These are phyloP conservation scores for Ardeotis arabs DNA, from an alignment of 2,113 vertebrate genomes.

Conservation along the genomic window DNA sequence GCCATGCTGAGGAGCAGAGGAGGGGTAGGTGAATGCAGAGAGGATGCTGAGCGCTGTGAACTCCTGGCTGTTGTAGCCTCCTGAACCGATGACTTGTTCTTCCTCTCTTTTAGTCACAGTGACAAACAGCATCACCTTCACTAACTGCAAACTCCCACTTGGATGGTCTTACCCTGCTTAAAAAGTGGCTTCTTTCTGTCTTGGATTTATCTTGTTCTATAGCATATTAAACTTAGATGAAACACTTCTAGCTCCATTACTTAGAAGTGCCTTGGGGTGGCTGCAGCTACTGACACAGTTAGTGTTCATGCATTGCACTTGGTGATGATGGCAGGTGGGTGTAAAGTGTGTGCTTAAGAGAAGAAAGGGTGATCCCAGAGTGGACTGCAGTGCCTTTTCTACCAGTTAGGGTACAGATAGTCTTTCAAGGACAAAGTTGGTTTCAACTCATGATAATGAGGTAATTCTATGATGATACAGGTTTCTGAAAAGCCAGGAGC, in stretches of 20 bases:
- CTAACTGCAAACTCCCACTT: neutral
- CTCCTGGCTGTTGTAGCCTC: neutral
- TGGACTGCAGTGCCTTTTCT: neutral
- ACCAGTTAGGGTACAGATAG: neutral
- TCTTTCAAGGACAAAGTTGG: neutral
- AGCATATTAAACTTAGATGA: neutral
- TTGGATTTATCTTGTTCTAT: neutral
- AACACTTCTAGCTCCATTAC: neutral
- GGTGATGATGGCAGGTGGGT: neutral
- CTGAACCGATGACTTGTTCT: neutral
- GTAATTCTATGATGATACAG: neutral
- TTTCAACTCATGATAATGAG: neutral
- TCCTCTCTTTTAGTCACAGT: neutral
- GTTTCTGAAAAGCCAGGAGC: neutral
- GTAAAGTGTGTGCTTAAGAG: fast-evolving
- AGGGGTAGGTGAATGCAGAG: neutral
- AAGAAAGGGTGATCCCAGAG: neutral
- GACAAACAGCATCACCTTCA: neutral
- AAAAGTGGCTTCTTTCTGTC: neutral
- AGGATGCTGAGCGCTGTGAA: neutral
- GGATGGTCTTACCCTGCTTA: neutral
- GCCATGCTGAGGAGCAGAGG: neutral
- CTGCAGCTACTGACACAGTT: neutral
- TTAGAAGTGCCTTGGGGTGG: neutral
- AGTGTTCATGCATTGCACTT: fast-evolving